Evolutionary conservation across 2,113 vertebrate species (phyloP), one percentile per base, ranked within the genome.

Genomic region (Poeciliopsis turrubarensis): DNA sequence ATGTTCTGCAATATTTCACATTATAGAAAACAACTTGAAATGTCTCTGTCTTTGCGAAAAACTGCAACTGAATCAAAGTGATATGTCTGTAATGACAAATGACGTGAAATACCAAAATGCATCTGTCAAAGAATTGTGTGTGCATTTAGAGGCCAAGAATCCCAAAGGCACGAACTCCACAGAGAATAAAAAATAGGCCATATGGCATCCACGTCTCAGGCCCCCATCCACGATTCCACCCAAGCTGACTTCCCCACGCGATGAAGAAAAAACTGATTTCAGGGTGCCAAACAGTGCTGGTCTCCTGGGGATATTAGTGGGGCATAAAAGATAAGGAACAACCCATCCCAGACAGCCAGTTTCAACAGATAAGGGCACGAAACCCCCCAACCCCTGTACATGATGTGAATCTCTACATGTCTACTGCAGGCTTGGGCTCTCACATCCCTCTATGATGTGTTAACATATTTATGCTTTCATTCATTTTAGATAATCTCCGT

Each of bases 191-290:
- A 77, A 39, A 62, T 64, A 60, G 80, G 85, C 80, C 92, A 92
- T 92, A 92, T 91, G 92, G 93, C 89, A 89, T 79, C 81, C 81
- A 84, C 73, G 82, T 89, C 87, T 73, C 65, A 73, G 84, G 81
- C 89, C 88, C 86, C 83, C 62, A 60, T 92, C 81, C 60, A 60
- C 91, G 87, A 92, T 89, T 41, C 89, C 85, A 85, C 86, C 75
- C 78, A 67, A 76, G 64, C 85, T 84, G 83, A 86, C 75, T 89
- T 86, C 84, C 77, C 86, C 87, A 88, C 90, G 81, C 86, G 60
- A 68, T 67, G 75, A 1, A 78, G 72, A 65, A 77, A 62, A 65
- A 81, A 80, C 72, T 86, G 89, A 86, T 90, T 81, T 81, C 75
- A 81, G 82, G 86, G 88, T 87, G 86, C 87, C 85, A 87, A 84